Percentiles rank a stretch among this genome's conserved stretches.
These are phyloP conservation scores for Drosophila ananassae DNA, from an alignment of 1,140 invertebrate species.

Conservation along the genomic window DNA sequence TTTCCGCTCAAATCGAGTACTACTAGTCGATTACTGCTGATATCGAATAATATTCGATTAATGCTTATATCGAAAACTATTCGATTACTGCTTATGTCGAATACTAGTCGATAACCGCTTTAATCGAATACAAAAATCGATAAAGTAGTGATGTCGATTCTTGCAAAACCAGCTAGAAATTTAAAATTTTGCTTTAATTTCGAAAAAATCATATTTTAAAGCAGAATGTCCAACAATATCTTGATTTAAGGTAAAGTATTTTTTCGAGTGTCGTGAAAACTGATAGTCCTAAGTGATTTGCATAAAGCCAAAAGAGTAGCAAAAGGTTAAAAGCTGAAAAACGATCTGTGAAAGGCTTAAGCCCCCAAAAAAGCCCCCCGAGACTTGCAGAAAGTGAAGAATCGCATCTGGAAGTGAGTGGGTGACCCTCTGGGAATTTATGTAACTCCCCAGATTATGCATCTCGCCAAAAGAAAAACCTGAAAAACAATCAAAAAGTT, in stretches of 20 bases:
- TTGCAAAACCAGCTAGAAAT: too few relatives aligned
- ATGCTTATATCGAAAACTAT: too few relatives aligned
- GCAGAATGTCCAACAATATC: not conserved
- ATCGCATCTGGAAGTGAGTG: not conserved
- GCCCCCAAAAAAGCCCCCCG: not conserved
- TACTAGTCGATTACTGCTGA: too few relatives aligned
- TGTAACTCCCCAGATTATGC: not conserved
- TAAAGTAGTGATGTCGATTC: too few relatives aligned
- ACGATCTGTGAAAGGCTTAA: not conserved
- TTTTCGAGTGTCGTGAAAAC: constrained; percentile 8
- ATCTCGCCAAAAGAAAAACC: not conserved
- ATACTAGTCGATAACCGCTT: too few relatives aligned
- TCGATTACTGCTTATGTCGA: too few relatives aligned
- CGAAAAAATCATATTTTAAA: too few relatives aligned
- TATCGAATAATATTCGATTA: too few relatives aligned
- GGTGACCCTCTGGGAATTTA: not conserved
- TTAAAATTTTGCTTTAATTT: too few relatives aligned
- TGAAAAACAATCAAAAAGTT: not conserved
- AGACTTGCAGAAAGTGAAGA: not conserved
- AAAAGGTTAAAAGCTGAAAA: constrained; percentile 24
- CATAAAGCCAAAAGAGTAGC: constrained; percentile 20
- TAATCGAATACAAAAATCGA: too few relatives aligned
- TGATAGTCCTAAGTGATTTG: constrained; percentile 15
- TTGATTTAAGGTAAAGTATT: not conserved
- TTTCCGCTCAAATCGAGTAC: too few relatives aligned